Evolutionary conservation across 2,113 vertebrate genomes (phyloP).

Genomic region (Balaeniceps rex): DNA sequence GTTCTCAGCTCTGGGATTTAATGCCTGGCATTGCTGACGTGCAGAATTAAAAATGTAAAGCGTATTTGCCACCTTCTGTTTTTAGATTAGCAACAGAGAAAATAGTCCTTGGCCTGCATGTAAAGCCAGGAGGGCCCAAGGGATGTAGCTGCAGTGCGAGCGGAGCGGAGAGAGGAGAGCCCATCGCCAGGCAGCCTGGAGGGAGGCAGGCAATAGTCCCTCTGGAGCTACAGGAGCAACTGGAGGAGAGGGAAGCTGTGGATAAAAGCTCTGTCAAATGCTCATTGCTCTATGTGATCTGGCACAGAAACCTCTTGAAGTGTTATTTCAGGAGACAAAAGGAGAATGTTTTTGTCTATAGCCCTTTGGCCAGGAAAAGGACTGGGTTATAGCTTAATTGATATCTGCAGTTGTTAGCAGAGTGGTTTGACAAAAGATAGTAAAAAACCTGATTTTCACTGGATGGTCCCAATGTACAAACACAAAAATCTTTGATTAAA

Average conservation of each 20-base stretch:
- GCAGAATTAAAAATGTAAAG: neutral
- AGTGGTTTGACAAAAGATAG: neutral
- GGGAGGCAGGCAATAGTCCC: neutral
- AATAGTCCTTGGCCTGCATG: neutral
- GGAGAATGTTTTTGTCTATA: neutral
- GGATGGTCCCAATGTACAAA: neutral
- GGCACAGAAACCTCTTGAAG: neutral
- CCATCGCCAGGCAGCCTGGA: rapidly evolving
- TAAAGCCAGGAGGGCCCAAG: neutral
- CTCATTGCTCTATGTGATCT: neutral
- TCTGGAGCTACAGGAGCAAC: neutral
- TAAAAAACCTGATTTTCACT: neutral
- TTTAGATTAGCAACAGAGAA: neutral
- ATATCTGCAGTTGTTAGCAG: neutral
- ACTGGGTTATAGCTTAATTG: neutral
- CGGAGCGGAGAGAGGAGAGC: neutral
- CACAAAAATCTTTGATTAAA: neutral
- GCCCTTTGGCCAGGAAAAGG: neutral
- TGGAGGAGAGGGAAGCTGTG: neutral
- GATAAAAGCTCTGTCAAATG: neutral
- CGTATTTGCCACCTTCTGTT: neutral
- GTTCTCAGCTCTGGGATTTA: neutral
- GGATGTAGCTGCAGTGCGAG: neutral
- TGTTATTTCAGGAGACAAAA: neutral
- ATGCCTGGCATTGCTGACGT: neutral